Conservation (phyloP, 2,113 vertebrate genomes). For the Lagopus leucura region DNA sequence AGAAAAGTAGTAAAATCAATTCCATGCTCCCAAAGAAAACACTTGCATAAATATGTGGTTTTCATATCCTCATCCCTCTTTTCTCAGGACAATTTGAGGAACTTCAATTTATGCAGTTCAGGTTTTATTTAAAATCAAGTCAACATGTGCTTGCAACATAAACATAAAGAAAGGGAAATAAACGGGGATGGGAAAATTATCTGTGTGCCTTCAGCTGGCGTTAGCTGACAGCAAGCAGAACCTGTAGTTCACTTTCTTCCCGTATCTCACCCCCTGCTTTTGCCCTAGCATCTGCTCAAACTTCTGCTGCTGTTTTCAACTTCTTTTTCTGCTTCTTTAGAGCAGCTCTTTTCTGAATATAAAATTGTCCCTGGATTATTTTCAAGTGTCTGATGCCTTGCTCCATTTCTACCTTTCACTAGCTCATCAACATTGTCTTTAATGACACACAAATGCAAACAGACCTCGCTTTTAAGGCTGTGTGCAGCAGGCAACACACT, state of each 20-base stretch:
- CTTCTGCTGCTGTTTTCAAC: conserved; percentile 18
- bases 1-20: background rate
- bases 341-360: background rate
- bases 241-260: conserved; percentile 15
- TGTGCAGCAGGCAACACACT: background rate
- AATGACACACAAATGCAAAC: background rate
- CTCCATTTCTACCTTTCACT: background rate
- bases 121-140: background rate
- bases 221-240: conserved; percentile 48
- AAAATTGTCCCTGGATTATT: background rate
- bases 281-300: background rate
- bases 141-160: background rate
- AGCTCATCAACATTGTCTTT: background rate
- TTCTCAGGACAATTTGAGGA: background rate
- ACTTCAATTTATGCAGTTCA: background rate
- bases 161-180: conserved; percentile 43
- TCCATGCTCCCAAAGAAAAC: background rate
- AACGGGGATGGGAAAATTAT: conserved; percentile 15
- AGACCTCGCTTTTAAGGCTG: background rate
- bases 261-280: background rate
- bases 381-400: background rate
- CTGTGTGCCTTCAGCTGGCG: background rate
- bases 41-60: background rate
- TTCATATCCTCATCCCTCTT: background rate
- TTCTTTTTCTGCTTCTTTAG: conserved; percentile 20